Base-by-base conservation (phyloP, 2,113 vertebrate species). In the Poeciliopsis prolifica region DNA sequence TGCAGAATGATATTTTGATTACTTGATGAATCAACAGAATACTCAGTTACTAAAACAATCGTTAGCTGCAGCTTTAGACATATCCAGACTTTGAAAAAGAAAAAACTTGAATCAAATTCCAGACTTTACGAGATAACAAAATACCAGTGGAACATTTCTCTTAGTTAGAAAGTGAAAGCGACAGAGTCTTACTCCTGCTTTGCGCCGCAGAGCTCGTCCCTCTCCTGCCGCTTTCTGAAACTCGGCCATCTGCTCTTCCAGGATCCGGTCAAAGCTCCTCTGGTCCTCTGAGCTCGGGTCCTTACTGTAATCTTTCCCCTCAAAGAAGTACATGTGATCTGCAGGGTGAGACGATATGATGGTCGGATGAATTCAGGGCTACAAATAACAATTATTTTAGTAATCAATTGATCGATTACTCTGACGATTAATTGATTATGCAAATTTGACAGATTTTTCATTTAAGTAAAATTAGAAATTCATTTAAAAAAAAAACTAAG, bases 261-360 rank as follows among this genome's bases (percentile, higher is more conserved):
- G 44, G 82, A 98, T 82, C 54, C 90, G 85, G 33, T 95, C 89
- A 80, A 97, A 98, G 29, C 90, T 92, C 70, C 84, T 92, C 89
- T 93, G 92, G 89, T 99, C 97, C 62, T 95, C 95, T 58, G 88
- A 81, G 90, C 95, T 97, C 42, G 95, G 93, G 48, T 95, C 94
- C 77, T 95, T 96, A 28, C 97, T 98, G 83, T 98, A 99, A 89
- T 99, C 97, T 88, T 91, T 96, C 30, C 97, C 97, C 94, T 98
- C 97, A 12, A 97, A 99, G 80, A 94, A 89, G 13, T 98, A 99
- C 95, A 99, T 97, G 74, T 98, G 96, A 89, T 91, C 96, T 97
- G 92, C 74, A 86, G 37, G 75, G 80, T 0, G 54, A 12, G 31
- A 82, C 26, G 65, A 31, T 12, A 15, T 3, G 30, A 58, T 3